Evolutionary conservation across 2,888 invertebrate genomes (phyloP), one percentile per base, ranked within the genome.

Genomic region (Micropterix aruncella): DNA sequence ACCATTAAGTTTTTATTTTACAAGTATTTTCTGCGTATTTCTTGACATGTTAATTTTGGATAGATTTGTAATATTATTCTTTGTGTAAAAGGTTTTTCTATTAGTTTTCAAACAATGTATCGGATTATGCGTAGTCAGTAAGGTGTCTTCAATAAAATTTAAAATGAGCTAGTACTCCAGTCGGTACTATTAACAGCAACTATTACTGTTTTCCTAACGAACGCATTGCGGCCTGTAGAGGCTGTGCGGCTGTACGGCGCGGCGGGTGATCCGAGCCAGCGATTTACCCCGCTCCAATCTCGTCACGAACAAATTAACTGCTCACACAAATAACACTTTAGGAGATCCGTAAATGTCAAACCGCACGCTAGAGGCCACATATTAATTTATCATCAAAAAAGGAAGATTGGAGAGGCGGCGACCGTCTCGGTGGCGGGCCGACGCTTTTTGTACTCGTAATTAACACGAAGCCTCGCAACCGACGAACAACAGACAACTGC

Each of bases 321-420:
- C 16, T 38, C 38, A 38, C 38, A 16, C 38, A 38, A 38, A 38
- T 38, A 38, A 38, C 38, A 38, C 38, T 14, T 15, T 38, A 14
- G 15, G 15, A 5, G n/a, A 16, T 15, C 14, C 16, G 38, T 38
- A 38, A 38, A 38, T 38, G 38, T 38, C 38, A 38, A 38, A 38
- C 38, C 38, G 38, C 38, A 38, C 38, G 38, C 14, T 38, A 38
- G 38, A 12, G 38, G 15, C 38, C 16, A 38, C 5, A 38, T 38
- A 38, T 38, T 38, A 38, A 38, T 38, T 38, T 38, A 38, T 38
- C 38, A 38, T 15, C n/a, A 14, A 38, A 38, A 5, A 5, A 14
- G 38, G n/a, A 12, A 16, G 15, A 16, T 12, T 15, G n/a, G n/a
- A n/a, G n/a, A 38, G 15, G 12, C 38, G 38, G 38, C n/a, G 7